A percentile compares a stretch with the other conserved stretches of the same genome.
These are phyloP conservation scores for Heliconius hermathena DNA, from an alignment of 1,140 invertebrate genomes.

Conservation along the genomic window DNA sequence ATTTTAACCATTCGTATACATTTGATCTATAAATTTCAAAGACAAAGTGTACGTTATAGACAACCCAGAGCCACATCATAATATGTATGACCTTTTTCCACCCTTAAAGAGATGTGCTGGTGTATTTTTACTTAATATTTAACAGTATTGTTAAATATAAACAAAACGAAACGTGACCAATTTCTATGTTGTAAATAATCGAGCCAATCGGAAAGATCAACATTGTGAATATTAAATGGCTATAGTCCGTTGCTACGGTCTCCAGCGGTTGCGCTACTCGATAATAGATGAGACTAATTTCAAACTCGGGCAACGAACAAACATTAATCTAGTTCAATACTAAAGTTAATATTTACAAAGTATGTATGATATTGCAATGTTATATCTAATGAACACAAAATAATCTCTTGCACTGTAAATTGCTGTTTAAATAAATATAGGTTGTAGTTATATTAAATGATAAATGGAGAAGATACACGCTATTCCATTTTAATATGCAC, in stretches of 20 bases:
- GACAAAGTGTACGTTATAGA: neutral
- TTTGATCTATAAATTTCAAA: neutral
- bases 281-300: conserved; percentile 27
- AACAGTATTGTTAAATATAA: neutral
- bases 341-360: conserved; percentile 19
- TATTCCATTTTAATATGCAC: no score
- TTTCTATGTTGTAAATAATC: conserved; percentile 16
- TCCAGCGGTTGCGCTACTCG: conserved; percentile 21
- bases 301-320: conserved; percentile 19
- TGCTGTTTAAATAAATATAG: neutral
- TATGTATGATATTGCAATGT: neutral
- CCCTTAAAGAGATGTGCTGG: neutral
- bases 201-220: conserved; percentile 48
- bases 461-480: no score
- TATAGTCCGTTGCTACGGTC: conserved; percentile 20
- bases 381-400: conserved; percentile 6
- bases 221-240: conserved; percentile 32
- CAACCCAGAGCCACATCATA: neutral
- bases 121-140: neutral
- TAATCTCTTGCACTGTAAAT: neutral
- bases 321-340: conserved; percentile 20
- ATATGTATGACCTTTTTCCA: neutral
- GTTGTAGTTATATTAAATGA: neutral
- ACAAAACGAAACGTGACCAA: neutral
- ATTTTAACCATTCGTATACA: neutral